Evolutionary conservation across 2,113 vertebrate species (phyloP), one percentile per base, ranked within the genome.

Genomic region (Rattus rattus): DNA sequence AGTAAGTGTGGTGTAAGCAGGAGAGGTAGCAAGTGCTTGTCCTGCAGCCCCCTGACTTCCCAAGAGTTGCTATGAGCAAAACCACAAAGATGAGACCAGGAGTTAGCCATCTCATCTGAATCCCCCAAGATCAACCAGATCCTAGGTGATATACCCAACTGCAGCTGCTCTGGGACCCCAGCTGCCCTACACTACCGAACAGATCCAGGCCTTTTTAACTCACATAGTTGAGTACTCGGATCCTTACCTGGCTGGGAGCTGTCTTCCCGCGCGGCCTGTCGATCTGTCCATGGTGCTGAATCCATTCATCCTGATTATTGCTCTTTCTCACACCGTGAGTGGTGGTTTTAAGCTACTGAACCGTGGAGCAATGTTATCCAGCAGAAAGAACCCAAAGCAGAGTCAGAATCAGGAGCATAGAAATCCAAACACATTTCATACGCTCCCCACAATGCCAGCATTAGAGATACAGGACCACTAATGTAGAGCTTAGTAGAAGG

Each of bases 271-370:
- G 0, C 0, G 0, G 0, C 36, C 1, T 5, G 0, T 3, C 65
- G 95, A 95, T 88, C 97, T 98, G 96, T 97, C 97, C 96, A 0
- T 56, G 96, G 97, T 98, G 47, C 97, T 97, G 96, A 97, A 97
- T 2, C 3, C 11, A 10, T 87, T 77, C 36, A 47, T 95, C 9
- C 17, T 19, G 24, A 11, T 90, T 63, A 22, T 47, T 43, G 9
- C n/a, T 14, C 2, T 30, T 33, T 70, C 4, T 56, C 36, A 75
- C 76, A 88, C 43, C 84, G 92, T n/a, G 47, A 36, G 56, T 83
- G 28, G 17, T 77, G 36, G 28, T 88, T 90, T 88, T 39, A 81
- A 72, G 59, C 26, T n/a, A 72, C 80, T 52, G 63, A 73, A 30
- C 79, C 88, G 70, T 43, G 30, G 70, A 47, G 16, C 17, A 84